Evolutionary conservation across 2,113 vertebrate genomes (phyloP).

Genomic region (Oryzias woworae): DNA sequence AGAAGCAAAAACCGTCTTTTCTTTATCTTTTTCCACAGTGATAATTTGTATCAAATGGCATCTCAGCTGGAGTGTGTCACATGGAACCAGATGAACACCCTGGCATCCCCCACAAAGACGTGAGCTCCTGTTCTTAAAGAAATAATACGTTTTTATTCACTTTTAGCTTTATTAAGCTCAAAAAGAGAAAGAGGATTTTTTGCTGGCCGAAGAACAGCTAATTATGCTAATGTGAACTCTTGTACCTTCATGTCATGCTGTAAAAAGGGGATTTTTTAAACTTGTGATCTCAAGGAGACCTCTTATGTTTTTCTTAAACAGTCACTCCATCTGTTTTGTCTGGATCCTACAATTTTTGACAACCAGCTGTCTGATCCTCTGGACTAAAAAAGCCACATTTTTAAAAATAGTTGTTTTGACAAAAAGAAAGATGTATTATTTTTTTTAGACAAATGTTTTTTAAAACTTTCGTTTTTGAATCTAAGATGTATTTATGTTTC

Average conservation of each 20-base stretch:
- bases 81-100: constrained; percentile 72
- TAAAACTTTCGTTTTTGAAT: no score
- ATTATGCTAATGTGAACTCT: constrained; percentile 10
- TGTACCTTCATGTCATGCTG: constrained; percentile 6
- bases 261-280: not conserved
- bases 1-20: no score
- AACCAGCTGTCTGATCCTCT: not conserved
- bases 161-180: not conserved
- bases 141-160: not conserved
- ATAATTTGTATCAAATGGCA: constrained; percentile 75
- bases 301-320: not conserved
- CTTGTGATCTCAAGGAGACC: no score
- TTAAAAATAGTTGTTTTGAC: not conserved
- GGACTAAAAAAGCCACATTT: not conserved
- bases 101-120: constrained; percentile 70
- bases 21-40: constrained; percentile 48
- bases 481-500: not conserved
- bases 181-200: constrained; percentile 15
- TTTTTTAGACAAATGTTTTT: no score
- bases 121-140: constrained; percentile 16
- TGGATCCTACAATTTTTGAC: not conserved
- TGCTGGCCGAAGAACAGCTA: constrained; percentile 10
- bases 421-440: not conserved
- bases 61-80: constrained; percentile 75
- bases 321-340: not conserved